Percentiles rank a stretch among this genome's conserved stretches.
These are phyloP conservation scores for Vipera ursinii DNA, from an alignment of 2,797 vertebrate genomes.

Conservation along the genomic window DNA sequence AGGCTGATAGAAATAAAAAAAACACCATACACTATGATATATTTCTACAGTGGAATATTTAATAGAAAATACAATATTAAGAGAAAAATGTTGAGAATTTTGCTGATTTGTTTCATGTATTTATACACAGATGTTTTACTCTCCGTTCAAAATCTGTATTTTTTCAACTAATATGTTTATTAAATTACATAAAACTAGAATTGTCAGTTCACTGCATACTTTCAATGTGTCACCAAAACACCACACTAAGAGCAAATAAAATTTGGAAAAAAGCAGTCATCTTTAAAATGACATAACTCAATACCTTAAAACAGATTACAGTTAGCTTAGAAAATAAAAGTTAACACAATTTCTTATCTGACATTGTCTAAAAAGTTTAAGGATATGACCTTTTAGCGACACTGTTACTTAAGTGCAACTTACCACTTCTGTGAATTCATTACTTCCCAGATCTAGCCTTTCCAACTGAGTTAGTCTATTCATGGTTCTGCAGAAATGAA, in stretches of 20 bases:
- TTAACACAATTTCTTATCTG: constrained; percentile 33
- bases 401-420: constrained; percentile 66
- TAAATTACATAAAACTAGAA: background rate
- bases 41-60: background rate
- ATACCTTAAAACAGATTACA: background rate
- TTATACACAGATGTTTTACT: background rate
- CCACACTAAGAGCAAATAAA: background rate
- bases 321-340: constrained; percentile 20
- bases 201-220: background rate
- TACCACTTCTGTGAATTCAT: constrained; percentile 99
- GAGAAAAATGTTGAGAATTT: background rate
- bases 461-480: constrained; percentile 95
- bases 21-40: background rate
- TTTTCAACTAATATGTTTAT: background rate
- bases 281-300: constrained; percentile 7
- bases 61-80: background rate
- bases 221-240: background rate
- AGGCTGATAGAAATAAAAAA: constrained; percentile 77
- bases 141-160: background rate
- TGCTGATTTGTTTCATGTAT: background rate
- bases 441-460: constrained; percentile 96
- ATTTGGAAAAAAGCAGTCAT: background rate
- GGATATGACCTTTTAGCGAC: constrained; percentile 26
- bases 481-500: constrained; percentile 85
- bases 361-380: constrained; percentile 47